Conservation (phyloP, 2,888 invertebrate species). For the Drosophila paranaensis region DNA sequence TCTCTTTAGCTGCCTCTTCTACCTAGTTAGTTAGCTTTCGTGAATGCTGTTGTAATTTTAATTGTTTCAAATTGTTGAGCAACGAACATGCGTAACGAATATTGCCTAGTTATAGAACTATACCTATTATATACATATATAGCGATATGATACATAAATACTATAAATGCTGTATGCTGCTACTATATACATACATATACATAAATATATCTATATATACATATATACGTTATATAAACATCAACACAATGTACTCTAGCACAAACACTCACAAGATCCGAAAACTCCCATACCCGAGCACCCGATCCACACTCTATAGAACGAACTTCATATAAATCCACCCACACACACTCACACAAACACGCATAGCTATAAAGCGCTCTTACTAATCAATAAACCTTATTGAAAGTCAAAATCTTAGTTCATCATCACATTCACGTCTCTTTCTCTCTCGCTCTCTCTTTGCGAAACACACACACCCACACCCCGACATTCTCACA, state of each 20-base stretch:
- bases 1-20: constrained; percentile 20
- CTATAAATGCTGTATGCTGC: constrained; percentile 58
- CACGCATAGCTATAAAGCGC: constrained; percentile 26
- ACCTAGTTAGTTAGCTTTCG: constrained; percentile 60
- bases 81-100: constrained; percentile 73
- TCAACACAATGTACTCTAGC: constrained; percentile 60
- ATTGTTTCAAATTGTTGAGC: constrained; percentile 68
- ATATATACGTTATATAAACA: constrained; percentile 40
- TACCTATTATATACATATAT: constrained; percentile 57
- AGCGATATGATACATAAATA: constrained; percentile 39
- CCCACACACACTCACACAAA: neutral
- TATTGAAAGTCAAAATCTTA: constrained; percentile 29
- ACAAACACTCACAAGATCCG: constrained; percentile 41
- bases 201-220: constrained; percentile 24
- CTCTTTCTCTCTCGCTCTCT: constrained; percentile 23
- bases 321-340: constrained; percentile 38
- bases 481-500: constrained; percentile 17
- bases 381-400: constrained; percentile 26
- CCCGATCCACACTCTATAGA: constrained; percentile 28
- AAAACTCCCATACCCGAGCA: constrained; percentile 18
- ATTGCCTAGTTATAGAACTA: constrained; percentile 69
- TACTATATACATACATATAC: constrained; percentile 33
- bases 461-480: constrained; percentile 36
- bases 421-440: constrained; percentile 53
- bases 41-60: constrained; percentile 74